Conservation (phyloP, 2,888 invertebrate species). For the Steromphala cineraria region DNA sequence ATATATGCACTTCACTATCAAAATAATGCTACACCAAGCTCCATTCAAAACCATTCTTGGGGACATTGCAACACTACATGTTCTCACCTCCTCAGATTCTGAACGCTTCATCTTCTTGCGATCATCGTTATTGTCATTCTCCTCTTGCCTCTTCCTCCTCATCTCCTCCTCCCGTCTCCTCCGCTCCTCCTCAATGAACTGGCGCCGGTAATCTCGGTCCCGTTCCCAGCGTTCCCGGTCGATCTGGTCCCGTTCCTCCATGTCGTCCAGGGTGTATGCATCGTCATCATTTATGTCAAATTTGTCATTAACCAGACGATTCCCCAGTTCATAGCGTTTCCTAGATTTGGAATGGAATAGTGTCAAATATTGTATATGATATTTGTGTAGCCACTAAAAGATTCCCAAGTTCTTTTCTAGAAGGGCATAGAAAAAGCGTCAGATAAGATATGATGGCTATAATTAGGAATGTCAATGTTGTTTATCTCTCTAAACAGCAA, state of each 20-base stretch:
- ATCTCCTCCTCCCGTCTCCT: slow-evolving; percentile 29
- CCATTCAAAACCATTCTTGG: too few species aligned
- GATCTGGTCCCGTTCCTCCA: slow-evolving; percentile 10
- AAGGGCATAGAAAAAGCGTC: too few species aligned
- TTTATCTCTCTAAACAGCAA: too few species aligned
- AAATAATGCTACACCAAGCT: too few species aligned
- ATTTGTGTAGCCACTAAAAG: too few species aligned
- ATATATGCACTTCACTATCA: too few species aligned
- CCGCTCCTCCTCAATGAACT: slow-evolving; percentile 25
- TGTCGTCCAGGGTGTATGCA: slow-evolving; percentile 17
- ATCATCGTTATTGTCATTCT: slow-evolving; percentile 36
- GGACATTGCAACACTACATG: neutral
- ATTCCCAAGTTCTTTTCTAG: too few species aligned
- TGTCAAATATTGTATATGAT: too few species aligned
- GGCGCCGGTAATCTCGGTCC: neutral
- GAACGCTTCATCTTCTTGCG: slow-evolving; percentile 31
- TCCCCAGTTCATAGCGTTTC: neutral
- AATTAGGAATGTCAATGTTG: too few species aligned
- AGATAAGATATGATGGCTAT: too few species aligned
- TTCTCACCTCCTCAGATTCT: slow-evolving; percentile 24
- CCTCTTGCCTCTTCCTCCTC: slow-evolving; percentile 24
- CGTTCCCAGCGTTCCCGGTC: slow-evolving; percentile 5
- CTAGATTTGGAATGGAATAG: too few species aligned
- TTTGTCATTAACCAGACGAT: slow-evolving; percentile 1
- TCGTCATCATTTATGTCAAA: slow-evolving; percentile 3